Evolutionary conservation across 2,797 vertebrate genomes (phyloP), one percentile per base, ranked within the genome.

Genomic region (Sphaeramia orbicularis): DNA sequence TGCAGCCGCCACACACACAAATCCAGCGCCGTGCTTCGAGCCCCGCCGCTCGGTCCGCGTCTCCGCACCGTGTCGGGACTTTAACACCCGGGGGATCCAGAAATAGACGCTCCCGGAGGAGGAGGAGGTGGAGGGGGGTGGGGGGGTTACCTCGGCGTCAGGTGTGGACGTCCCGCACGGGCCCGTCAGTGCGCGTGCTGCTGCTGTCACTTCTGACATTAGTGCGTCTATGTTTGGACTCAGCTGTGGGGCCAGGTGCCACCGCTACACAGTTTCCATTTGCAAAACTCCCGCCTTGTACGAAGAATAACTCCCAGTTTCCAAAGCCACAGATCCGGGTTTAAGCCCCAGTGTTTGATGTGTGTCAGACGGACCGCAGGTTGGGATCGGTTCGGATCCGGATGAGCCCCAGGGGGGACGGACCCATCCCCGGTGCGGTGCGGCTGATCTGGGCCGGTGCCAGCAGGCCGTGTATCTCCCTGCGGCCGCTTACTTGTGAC

Each of bases 221-320:
- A 41, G 0, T 18, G 70, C 83, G 80, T 24, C 21, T 27, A 74
- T 81, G 83, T 87, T 81, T 81, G 87, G 85, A 80, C 76, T 55
- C 78, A 82, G 86, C 84, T 86, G 84, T 76, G 48, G 24, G 21
- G 2, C 43, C 67, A 60, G 65, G 41, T 80, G 69, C 14, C 41
- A 13, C 43, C 15, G 5, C 12, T 4, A 2, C 10, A 36, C 57
- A 19, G 62, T 54, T 11, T 24, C 32, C 60, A 36, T 42, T 21
- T 16, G 11, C 45, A 41, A 45, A 41, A 52, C 9, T 64, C 53
- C 30, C 4, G 15, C 38, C 60, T 10, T 36, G 7, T 32, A 7
- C 24, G 6, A 44, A 24, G 7, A 51, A 16, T 4, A 42, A 38
- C 12, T 15, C 38, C 10, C 10, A 7, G 21, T 45, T 24, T 4